Conservation (phyloP, 2,113 vertebrate species). For the Axis porcinus region DNA sequence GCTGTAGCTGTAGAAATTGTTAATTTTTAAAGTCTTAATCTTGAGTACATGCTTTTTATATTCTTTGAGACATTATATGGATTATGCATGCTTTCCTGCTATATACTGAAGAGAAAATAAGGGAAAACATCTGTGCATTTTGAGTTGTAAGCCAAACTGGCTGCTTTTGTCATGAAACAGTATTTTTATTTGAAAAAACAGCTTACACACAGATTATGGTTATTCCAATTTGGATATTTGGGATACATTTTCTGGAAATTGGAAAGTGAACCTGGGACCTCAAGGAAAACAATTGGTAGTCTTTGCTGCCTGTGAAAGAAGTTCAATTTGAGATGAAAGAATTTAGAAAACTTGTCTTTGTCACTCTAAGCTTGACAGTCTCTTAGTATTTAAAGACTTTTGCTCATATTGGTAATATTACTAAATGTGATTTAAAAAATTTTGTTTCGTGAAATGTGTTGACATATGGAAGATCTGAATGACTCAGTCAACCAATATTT, state of each 20-base stretch:
- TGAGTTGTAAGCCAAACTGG: neutral
- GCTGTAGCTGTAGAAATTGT: neutral
- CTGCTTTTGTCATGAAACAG: neutral
- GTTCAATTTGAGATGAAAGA: slow-evolving; percentile 14
- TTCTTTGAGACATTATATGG: neutral
- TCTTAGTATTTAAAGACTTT: neutral
- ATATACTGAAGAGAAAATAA: neutral
- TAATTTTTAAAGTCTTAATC: slow-evolving; percentile 8
- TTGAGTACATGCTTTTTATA: neutral
- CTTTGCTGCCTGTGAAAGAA: neutral
- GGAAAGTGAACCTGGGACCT: neutral
- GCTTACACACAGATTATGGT: neutral
- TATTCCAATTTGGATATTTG: slow-evolving; percentile 6
- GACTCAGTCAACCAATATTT: neutral
- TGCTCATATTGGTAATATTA: neutral
- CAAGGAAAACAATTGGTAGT: neutral
- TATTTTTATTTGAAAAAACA: neutral
- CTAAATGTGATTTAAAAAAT: neutral
- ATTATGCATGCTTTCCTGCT: neutral
- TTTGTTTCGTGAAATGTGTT: neutral
- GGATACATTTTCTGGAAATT: neutral
- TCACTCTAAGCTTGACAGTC: neutral
- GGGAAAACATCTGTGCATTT: neutral
- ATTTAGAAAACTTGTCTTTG: neutral
- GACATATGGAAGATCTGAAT: neutral